phyloP scores from a whole-genome alignment of 2,113 vertebrate species.

The Ancistrus triradiatus region DNA sequence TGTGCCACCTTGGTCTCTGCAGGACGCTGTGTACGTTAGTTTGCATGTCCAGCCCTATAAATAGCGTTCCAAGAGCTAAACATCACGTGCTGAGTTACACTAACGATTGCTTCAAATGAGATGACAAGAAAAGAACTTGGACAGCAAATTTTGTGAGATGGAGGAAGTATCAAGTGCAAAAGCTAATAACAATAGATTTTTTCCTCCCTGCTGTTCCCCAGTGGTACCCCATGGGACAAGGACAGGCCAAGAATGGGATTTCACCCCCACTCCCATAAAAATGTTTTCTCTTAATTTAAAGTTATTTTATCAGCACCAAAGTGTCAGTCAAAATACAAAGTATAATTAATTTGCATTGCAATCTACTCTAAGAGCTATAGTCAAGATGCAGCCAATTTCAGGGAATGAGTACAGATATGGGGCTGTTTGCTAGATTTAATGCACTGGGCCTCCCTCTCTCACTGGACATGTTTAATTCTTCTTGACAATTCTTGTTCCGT shows the following conservation, averaged over 20 bases:
- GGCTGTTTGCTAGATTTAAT: no score
- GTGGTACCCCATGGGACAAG: background rate
- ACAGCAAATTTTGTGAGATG: constrained; percentile 42
- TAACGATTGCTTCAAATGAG: constrained; percentile 45
- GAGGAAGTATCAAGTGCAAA: constrained; percentile 3
- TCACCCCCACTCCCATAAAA: background rate
- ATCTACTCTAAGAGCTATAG: no score
- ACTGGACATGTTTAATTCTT: no score
- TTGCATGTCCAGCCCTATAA: constrained; percentile 29
- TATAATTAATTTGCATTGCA: no score
- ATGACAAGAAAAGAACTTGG: constrained; percentile 46
- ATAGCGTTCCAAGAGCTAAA: constrained; percentile 51
- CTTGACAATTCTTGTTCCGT: no score
- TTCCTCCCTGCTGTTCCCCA: background rate
- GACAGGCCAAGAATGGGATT: background rate
- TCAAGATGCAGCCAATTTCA: no score
- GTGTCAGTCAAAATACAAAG: background rate
- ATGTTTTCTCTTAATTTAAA: background rate
- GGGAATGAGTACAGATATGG: no score
- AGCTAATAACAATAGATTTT: constrained; percentile 22
- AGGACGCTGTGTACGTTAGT: constrained; percentile 12
- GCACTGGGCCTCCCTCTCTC: no score
- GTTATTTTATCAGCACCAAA: background rate
- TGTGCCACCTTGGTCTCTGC: constrained; percentile 47
- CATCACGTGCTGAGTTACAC: constrained; percentile 40